Base-by-base conservation (phyloP, 2,113 vertebrate genomes). In the Corynorhinus townsendii region DNA sequence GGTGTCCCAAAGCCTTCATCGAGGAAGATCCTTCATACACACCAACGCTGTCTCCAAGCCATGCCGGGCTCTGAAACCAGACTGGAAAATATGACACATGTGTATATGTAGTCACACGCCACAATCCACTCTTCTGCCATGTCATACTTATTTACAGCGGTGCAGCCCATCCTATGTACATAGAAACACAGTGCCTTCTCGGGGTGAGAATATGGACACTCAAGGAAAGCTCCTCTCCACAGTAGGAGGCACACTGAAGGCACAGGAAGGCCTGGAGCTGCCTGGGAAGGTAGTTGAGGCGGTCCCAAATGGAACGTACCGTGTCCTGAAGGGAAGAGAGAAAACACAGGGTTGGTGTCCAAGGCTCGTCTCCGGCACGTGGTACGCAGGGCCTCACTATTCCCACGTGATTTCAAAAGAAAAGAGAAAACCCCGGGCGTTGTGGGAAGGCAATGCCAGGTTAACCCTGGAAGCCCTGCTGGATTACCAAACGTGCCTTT, bases 21-120 rank as follows among this genome's bases (percentile, higher is more conserved):
- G 96, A 97, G 97, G 97, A 97, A 97, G 97, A 97, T 92, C 97
- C 97, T 97, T 97, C 97, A 97, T 95, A 97, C 96, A 97, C 97
- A 97, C 97, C 97, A 97, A 97, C 97, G 97, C 97, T 95, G 97
- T 97, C 97, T 97, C 97, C 97, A 97, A 97, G 97, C 97, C 97
- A 97, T 96, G 97, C 77, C 97, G 97, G 97, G 97, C 95, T 97
- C 97, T 97, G 97, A 97, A 97, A 97, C 97, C 97, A 97, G 97
- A 97, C 97, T 97, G 97, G 97, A 97, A 97, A 97, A 97, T 97
- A 97, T 97, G 97, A 97, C 96, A 97, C 97, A 97, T 97, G 97
- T 97, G 96, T 97, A 97, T 97, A 97, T 96, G 97, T 87, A 88
- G 92, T 96, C 90, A 92, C 96, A 97, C 97, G 96, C 97, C 96